Evolutionary conservation across 2,888 invertebrate genomes (phyloP).

Genomic region (Acronicta psi): DNA sequence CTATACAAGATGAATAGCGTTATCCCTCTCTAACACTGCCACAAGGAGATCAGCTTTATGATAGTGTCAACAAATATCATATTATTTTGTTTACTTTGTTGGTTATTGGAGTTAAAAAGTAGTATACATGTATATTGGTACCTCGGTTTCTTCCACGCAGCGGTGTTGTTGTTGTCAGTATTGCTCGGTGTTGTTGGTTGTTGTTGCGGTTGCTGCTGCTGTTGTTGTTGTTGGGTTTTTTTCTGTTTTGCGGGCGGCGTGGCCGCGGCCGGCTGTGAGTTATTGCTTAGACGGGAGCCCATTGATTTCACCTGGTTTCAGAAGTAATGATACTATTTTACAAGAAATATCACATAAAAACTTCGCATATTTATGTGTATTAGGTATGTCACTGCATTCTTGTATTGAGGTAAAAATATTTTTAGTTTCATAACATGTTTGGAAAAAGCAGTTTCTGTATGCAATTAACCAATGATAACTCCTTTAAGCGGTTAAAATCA

Average conservation of each 20-base stretch:
- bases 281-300: constrained; percentile 87
- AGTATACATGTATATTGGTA: constrained; percentile 55
- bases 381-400: too few relatives aligned
- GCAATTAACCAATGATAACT: too few relatives aligned
- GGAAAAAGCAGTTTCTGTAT: too few relatives aligned
- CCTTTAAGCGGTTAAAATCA: too few relatives aligned
- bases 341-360: too few relatives aligned
- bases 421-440: too few relatives aligned
- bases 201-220: constrained; percentile 30
- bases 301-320: constrained; percentile 89
- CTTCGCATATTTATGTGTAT: too few relatives aligned
- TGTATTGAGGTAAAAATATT: too few relatives aligned
- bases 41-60: background rate
- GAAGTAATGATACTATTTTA: too few relatives aligned
- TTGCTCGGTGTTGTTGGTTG: constrained; percentile 50
- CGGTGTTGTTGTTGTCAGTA: constrained; percentile 78
- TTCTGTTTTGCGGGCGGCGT: constrained; percentile 48
- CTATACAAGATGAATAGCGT: background rate
- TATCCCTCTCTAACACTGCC: background rate
- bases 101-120: background rate
- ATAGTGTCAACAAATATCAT: background rate
- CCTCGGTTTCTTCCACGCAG: constrained; percentile 85
- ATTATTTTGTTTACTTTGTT: constrained; percentile 11
- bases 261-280: constrained; percentile 86
- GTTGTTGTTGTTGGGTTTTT: constrained; percentile 60